phyloP scores from a whole-genome alignment of 1,140 invertebrate species.

The Heliconius himera region DNA sequence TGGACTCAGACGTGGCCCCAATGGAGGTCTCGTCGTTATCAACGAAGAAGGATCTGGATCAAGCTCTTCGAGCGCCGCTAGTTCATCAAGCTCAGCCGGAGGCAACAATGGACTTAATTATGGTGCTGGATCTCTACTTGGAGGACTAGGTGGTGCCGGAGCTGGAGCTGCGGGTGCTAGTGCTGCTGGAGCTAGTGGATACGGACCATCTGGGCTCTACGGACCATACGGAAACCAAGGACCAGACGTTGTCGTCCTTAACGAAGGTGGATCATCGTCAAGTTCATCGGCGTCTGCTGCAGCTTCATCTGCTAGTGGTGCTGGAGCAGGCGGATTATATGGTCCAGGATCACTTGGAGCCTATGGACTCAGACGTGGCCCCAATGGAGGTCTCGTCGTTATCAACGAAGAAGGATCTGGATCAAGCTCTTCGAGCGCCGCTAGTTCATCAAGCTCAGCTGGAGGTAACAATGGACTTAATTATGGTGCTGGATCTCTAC shows the following conservation, averaged over 20 bases:
- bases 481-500: not conserved
- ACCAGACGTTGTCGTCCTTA: not conserved
- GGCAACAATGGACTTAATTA: not conserved
- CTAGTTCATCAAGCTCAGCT: slow-evolving; percentile 5
- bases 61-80: slow-evolving; percentile 19
- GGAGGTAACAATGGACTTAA: not conserved
- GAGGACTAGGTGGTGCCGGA: not conserved
- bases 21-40: not conserved
- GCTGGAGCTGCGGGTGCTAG: not conserved
- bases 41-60: not conserved
- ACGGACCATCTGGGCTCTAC: not conserved
- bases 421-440: slow-evolving; percentile 17
- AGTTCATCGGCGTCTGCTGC: slow-evolving; percentile 7
- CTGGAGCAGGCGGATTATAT: slow-evolving; percentile 1
- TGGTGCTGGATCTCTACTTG: not conserved
- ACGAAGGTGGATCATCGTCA: slow-evolving; percentile 2
- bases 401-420: not conserved
- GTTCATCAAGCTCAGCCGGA: not conserved
- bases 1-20: not conserved
- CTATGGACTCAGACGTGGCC: not conserved
- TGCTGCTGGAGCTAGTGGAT: not conserved
- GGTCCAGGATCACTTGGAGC: slow-evolving; percentile 1
- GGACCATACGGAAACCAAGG: slow-evolving; percentile 8
- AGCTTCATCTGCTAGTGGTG: slow-evolving; percentile 2
- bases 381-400: not conserved